Base-by-base conservation (phyloP, 2,113 vertebrate genomes). In the Struthio camelus region DNA sequence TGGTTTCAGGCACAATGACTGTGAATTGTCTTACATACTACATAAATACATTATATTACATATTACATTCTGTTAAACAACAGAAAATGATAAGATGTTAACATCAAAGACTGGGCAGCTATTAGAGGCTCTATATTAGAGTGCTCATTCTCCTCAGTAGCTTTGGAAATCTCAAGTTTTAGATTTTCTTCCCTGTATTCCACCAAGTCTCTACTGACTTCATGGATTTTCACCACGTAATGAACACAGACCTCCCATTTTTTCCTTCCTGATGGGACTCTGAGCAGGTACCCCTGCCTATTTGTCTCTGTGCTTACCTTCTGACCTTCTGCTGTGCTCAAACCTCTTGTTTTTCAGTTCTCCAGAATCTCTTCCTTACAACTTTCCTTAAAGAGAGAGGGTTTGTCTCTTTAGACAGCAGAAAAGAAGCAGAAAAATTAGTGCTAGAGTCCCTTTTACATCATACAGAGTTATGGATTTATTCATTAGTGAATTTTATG, bases 401-500 rank as follows among this genome's bases (percentile, higher is more conserved):
- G 22, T 56, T 92, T 69, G 62, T 64, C 30, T 34, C 56, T 32
- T 59, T 59, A 34, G 56, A 34, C 56, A 19, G 30, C 32, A 34
- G 32, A 59, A 59, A 72, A 65, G 51, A 67, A 24, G 48, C 32
- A 87, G 54, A 59, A 61, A 80, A 86, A 94, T n/a, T 23, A 77
- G 34, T 1, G 3, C 46, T 70, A 46, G 34, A 64, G 77, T 77
- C 61, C 53, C 71, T 85, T 69, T 70, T 58, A n/a, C 36, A 80
- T 54, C 30, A 23, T 28, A 64, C 54, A 85, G 85, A 75, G 34
- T 80, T 92, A 91, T 4, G 2, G 61, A 81, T 85, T 94, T 80
- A 75, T 54, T 54, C 50, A 84, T 53, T 82, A 75, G 28, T 64
- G 77, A 89, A 89, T 94, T 89, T 94, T 76, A 87, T 85, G 56